Evolutionary conservation across 2,113 vertebrate species (phyloP).

Genomic region (Thermophis baileyi): DNA sequence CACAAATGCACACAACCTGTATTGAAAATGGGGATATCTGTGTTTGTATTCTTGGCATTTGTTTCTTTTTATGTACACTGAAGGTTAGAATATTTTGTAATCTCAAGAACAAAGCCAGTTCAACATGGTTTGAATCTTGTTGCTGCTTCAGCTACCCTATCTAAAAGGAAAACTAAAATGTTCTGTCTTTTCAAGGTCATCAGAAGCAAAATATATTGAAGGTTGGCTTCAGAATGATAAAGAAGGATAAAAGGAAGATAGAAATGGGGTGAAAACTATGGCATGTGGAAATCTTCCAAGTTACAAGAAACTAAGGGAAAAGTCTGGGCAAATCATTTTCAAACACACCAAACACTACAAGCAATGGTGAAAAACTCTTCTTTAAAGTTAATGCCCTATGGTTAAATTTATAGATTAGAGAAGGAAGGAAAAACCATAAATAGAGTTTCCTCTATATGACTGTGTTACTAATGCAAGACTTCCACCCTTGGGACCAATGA

Average conservation of each 20-base stretch:
- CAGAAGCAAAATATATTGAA: neutral
- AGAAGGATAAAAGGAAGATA: neutral
- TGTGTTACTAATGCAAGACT: neutral
- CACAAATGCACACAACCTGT: neutral
- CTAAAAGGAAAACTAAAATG: neutral
- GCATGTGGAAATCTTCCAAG: neutral
- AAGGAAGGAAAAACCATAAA: neutral
- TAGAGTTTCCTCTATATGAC: neutral
- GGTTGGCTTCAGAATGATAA: neutral
- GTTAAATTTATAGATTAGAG: neutral
- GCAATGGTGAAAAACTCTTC: neutral
- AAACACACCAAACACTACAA: too few species aligned
- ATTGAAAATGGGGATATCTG: neutral
- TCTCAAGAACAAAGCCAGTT: neutral
- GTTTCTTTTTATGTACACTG: neutral
- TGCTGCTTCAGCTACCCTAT: neutral
- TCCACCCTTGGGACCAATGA: conserved; percentile 43
- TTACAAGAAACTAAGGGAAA: neutral
- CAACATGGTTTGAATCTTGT: neutral
- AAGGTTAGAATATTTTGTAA: neutral
- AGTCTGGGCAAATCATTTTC: neutral
- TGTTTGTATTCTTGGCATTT: neutral
- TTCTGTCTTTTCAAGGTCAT: neutral
- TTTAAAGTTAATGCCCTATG: neutral
- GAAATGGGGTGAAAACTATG: neutral